Base-by-base conservation (phyloP, 2,888 invertebrate genomes). In the Loripinus fragilis region DNA sequence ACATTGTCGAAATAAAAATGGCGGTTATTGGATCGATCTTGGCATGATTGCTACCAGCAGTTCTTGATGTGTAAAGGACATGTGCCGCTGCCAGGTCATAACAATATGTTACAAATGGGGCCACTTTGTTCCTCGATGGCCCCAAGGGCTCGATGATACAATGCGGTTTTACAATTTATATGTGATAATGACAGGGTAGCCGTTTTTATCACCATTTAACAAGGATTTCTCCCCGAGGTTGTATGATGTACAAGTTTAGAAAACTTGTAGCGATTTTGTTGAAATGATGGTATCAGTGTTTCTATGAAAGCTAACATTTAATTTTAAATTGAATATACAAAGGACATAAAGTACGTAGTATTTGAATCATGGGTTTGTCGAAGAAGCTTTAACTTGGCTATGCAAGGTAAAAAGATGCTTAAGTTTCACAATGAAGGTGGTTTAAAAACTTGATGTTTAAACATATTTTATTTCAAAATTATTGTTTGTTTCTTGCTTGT, bases 21-120 rank as follows among this genome's bases (percentile, higher is more conserved):
- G 55, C 55, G 55, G 55, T 55, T 55, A 55, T 55, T 55, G 23
- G 55, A 55, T 55, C 55, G 15, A 28, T 28, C 25, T 28, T 15
- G 25, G 55, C 55, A 25, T 55, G 41, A 81, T 81, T 78, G 65
- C 81, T 82, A 82, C 81, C 81, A 76, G 81, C 81, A 82, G 71
- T 67, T 68, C 66, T 60, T 15, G 23, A 81, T 78, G 76, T 68
- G 78, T 71, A 66, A 74, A 71, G 41, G 74, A 45, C 78, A 78
- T 73, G 79, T 79, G 79, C 60, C 70, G 23, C 38, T n/a, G 50
- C 17, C 65, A 20, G 33, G 55, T 55, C 50, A 17, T 33, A 35
- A 38, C 71, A 67, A 76, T 60, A 71, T 76, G 76, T 38, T 71
- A 38, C 48, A 30, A 30, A 65, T 65, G 45, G 23, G 42, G 41